Base-by-base conservation (phyloP, 2,113 vertebrate species). In the Ifrita kowaldi region DNA sequence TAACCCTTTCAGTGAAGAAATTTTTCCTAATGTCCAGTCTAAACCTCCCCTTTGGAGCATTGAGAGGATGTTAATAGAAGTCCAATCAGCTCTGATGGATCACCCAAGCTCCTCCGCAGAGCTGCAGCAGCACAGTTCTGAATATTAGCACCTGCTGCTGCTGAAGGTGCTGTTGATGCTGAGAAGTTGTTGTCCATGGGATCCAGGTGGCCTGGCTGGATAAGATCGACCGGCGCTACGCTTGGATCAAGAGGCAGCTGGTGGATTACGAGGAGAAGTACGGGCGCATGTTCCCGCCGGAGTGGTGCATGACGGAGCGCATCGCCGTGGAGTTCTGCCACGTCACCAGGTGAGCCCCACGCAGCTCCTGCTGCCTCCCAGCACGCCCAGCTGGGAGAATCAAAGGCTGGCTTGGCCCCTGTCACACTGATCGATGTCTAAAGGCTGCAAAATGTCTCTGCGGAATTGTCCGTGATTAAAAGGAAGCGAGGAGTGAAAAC, bases 221-320 rank as follows among this genome's bases (percentile, higher is more conserved):
- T 92, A 99, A 99, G 97, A 99, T 99, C 0, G 99, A 99, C 90
- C 97, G 99, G 24, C 98, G 99, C 59, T 99, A 99, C 2, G 99
- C 99, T 1, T 99, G 99, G 99, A 98, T 99, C 84, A 99, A 99
- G 88, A 98, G 99, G 63, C 99, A 99, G 94, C 98, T 99, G 80
- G 98, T 99, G 90, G 99, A 99, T 96, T 99, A 99, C 2, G 99
- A 99, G 97, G 99, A 99, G 96, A 99, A 99, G 90, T 99, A 99
- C 4, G 98, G 98, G 8, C 98, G 98, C 26, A 99, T 99, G 99
- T 99, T 99, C 86, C 99, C 99, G 3, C 96, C 93, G 10, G 99
- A 99, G 78, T 99, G 99, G 99, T 98, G 98, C 96, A 99, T 99
- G 99, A 99, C 99, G 0, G 99, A 99, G 96, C 98, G 99, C 62